Conservation (phyloP, 2,113 vertebrate species). For the Silurus asotus region DNA sequence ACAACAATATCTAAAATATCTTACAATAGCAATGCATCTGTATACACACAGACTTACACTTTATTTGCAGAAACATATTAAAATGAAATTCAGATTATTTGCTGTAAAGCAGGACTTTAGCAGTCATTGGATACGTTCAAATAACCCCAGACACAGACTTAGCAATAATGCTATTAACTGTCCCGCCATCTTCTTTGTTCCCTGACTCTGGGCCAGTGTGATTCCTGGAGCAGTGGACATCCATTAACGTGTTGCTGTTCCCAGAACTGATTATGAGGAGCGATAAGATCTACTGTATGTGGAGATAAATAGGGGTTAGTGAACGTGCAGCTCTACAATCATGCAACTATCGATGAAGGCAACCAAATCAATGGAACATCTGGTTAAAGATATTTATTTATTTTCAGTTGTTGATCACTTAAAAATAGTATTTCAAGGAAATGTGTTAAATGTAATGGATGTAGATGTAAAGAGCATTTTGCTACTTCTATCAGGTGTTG, state of each 20-base stretch:
- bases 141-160: not conserved
- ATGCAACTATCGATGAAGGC: not conserved
- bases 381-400: not conserved
- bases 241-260: not conserved
- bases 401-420: not conserved
- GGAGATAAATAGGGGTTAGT: not conserved
- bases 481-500: not conserved
- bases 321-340: not conserved
- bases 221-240: not conserved
- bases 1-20: not conserved
- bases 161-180: not conserved
- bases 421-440: not conserved
- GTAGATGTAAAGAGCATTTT: not conserved
- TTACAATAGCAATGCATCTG: not conserved
- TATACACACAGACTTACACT: not conserved
- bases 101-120: not conserved
- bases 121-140: not conserved
- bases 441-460: not conserved
- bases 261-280: not conserved
- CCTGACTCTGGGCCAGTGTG: not conserved
- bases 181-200: not conserved
- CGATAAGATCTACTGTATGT: not conserved
- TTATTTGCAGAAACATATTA: not conserved
- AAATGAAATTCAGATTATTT: not conserved
- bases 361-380: not conserved